Evolutionary conservation across 2,888 invertebrate genomes (phyloP), one percentile per base, ranked within the genome.

Genomic region (Ptilodon capucinus): DNA sequence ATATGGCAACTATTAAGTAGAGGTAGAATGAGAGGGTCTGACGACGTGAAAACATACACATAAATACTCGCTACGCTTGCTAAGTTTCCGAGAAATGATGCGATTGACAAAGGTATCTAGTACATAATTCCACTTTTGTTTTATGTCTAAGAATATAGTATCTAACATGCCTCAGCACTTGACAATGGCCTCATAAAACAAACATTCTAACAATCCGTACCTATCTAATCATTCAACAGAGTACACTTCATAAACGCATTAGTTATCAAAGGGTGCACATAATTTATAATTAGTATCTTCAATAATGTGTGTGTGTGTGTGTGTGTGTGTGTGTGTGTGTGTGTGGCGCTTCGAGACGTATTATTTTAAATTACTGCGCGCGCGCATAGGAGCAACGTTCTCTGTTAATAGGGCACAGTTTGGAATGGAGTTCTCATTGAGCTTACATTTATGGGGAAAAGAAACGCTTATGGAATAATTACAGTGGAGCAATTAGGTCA

Each of bases 341-440:
- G 63, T 51, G 63, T 60, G 65, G 60, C 56, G 58, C 60, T 57
- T 49, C 55, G 54, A 50, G 50, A 57, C 46, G 54, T 60, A 61
- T 57, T 64, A 65, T 61, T 65, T 61, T 62, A 71, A 68, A 75
- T 62, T 57, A 64, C 52, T 42, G 64, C 61, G 71, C 57, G 60
- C 48, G 69, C 67, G 62, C 65, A 60, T 49, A 64, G 63, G 65
- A 65, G 65, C 70, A 71, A 69, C 44, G 68, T 46, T 57, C 69
- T 61, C 61, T 57, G 46, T 44, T 54, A 48, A 54, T 54, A 50
- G 54, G 41, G 60, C 56, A 54, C 13, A 3, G 13, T 38, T 13
- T 34, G 42, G 30, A 30, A 39, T 52, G 16, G 48, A 42, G 46
- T 44, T 19, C 19, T 38, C 25, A 46, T 32, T 38, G 39, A 36